Percentiles rank a stretch among this genome's conserved stretches.
Conservation (phyloP, 2,797 vertebrate genomes). For the Rhodeus uyekii region DNA sequence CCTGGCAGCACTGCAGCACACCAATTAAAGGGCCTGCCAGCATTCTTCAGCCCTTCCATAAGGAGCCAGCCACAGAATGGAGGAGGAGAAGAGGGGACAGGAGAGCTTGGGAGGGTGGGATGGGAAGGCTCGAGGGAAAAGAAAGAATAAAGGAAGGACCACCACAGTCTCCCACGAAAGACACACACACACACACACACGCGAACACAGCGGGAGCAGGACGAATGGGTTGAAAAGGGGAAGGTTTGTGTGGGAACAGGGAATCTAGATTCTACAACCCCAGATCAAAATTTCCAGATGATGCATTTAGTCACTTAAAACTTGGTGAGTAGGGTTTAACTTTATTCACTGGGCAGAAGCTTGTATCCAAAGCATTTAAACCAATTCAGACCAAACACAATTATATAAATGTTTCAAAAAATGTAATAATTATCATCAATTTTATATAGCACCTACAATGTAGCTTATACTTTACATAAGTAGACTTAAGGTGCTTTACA, state of each 20-base stretch:
- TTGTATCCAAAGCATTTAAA: neutral
- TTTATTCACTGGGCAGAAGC: neutral
- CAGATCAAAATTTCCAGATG: neutral
- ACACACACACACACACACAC: conserved; percentile 34
- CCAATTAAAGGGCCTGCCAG: conserved; percentile 76
- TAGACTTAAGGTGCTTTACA: neutral
- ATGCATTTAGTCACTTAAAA: conserved; percentile 7
- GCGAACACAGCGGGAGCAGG: conserved; percentile 17
- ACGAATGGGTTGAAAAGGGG: conserved; percentile 51
- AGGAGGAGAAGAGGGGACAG: conserved; percentile 34
- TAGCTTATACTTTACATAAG: neutral
- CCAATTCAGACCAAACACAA: neutral
- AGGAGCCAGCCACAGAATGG: conserved; percentile 59
- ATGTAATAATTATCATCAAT: neutral
- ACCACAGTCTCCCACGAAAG: conserved; percentile 53
- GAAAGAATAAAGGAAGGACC: conserved; percentile 64
- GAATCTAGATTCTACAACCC: conserved; percentile 17
- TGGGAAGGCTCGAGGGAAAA: conserved; percentile 47
- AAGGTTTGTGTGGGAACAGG: conserved; percentile 41
- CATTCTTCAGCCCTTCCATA: conserved; percentile 67
- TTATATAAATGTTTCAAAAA: neutral
- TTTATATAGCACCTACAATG: neutral
- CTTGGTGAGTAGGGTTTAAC: neutral
- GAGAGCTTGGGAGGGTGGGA: conserved; percentile 47
- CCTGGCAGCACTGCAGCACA: conserved; percentile 77